Conservation (phyloP, 2,113 vertebrate genomes). For the Nipponia nippon region DNA sequence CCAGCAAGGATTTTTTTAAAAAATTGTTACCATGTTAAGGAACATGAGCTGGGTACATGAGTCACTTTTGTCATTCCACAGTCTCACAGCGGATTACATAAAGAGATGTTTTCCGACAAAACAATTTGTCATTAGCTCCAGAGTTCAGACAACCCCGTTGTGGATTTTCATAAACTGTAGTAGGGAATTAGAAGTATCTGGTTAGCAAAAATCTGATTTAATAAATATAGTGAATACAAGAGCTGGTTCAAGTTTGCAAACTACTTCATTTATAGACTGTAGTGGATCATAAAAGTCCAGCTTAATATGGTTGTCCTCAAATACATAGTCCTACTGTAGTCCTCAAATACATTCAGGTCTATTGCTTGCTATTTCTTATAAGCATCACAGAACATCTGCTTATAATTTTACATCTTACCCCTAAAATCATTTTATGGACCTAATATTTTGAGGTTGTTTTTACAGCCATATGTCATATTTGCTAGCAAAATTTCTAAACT, state of each 20-base stretch:
- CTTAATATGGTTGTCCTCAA: neutral
- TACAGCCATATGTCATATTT: neutral
- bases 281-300: neutral
- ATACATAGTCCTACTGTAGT: neutral
- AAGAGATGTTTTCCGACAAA: neutral
- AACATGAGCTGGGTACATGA: neutral
- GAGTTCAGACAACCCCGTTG: neutral
- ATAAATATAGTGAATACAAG: neutral
- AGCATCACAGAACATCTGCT: neutral
- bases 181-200: neutral
- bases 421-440: neutral
- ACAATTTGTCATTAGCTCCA: neutral
- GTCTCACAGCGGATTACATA: neutral
- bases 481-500: neutral
- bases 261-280: neutral
- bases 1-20: neutral
- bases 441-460: neutral
- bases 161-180: neutral
- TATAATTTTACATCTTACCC: neutral
- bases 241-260: neutral
- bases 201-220: neutral
- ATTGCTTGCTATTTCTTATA: neutral
- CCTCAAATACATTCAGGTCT: neutral
- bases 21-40: neutral
- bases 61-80: neutral